Evolutionary conservation across 1,140 invertebrate species (phyloP).

Genomic region (Drosophila oshimai): DNA sequence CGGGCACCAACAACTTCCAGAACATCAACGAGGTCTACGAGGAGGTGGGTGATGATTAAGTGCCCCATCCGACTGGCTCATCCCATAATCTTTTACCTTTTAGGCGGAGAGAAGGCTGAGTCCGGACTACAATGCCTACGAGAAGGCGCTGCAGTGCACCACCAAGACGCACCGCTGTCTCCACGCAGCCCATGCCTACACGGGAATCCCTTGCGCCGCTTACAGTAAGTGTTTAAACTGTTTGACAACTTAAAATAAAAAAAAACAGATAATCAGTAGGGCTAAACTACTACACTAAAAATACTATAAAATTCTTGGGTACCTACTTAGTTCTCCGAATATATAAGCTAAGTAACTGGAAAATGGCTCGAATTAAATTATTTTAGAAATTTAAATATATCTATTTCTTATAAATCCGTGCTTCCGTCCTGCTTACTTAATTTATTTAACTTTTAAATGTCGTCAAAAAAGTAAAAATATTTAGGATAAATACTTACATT

Average conservation of each 20-base stretch:
- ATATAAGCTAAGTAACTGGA: too few species aligned
- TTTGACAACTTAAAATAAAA: too few species aligned
- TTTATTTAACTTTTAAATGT: neutral
- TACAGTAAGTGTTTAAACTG: slow-evolving; percentile 88
- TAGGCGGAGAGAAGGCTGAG: slow-evolving; percentile 84
- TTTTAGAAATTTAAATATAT: too few species aligned
- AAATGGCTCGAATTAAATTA: too few species aligned
- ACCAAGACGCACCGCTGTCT: slow-evolving; percentile 93
- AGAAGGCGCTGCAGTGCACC: slow-evolving; percentile 86
- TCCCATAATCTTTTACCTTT: neutral
- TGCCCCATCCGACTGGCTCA: neutral
- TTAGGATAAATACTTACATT: neutral
- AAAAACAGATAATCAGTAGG: too few species aligned
- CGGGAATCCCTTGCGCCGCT: slow-evolving; percentile 92
- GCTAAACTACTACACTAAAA: too few species aligned
- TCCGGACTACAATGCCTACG: slow-evolving; percentile 85
- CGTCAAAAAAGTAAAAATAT: neutral
- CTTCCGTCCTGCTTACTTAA: too few species aligned
- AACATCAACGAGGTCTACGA: slow-evolving; percentile 83
- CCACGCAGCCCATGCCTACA: slow-evolving; percentile 95
- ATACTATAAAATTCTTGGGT: too few species aligned
- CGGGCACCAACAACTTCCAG: slow-evolving; percentile 84
- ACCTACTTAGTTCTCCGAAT: too few species aligned
- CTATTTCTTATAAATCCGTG: too few species aligned
- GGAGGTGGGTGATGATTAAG: slow-evolving; percentile 69